phyloP scores from a whole-genome alignment of 2,888 invertebrate species.

The Gibbula magus region DNA sequence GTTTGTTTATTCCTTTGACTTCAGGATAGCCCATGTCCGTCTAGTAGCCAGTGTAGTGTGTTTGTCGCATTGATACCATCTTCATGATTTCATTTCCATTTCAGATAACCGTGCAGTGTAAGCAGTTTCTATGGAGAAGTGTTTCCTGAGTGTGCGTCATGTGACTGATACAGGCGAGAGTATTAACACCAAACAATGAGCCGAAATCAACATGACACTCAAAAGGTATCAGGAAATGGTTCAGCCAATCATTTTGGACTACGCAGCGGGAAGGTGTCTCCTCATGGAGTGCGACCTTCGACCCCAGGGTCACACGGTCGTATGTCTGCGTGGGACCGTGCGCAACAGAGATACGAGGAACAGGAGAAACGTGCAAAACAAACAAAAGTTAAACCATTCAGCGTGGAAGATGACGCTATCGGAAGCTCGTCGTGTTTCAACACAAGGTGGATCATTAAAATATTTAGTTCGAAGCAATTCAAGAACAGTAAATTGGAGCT shows the following conservation, averaged over 20 bases:
- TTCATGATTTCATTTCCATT: too few relatives aligned
- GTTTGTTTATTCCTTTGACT: too few relatives aligned
- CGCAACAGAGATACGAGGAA: slow-evolving; percentile 56
- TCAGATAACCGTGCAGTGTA: too few relatives aligned
- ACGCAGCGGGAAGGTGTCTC: slow-evolving; percentile 41
- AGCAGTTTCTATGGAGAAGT: not conserved
- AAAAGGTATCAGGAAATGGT: not conserved
- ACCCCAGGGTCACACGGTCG: slow-evolving; percentile 35
- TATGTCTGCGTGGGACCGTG: slow-evolving; percentile 69
- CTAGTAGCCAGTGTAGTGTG: too few relatives aligned
- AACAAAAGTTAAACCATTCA: slow-evolving; percentile 36
- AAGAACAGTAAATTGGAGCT: slow-evolving; percentile 90
- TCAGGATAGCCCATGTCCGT: too few relatives aligned
- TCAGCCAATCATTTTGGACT: slow-evolving; percentile 16
- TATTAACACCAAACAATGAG: not conserved
- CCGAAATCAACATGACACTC: not conserved
- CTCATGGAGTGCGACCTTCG: slow-evolving; percentile 23
- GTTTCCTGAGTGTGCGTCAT: not conserved
- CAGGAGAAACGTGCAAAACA: slow-evolving; percentile 42
- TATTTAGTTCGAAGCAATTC: slow-evolving; percentile 77
- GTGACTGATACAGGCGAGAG: not conserved
- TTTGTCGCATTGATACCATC: too few relatives aligned
- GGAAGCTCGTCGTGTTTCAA: not conserved
- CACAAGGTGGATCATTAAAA: not conserved
- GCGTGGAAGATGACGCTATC: slow-evolving; percentile 24